Evolutionary conservation across 1,140 invertebrate genomes (phyloP).

Genomic region (Heliconius hermathena): DNA sequence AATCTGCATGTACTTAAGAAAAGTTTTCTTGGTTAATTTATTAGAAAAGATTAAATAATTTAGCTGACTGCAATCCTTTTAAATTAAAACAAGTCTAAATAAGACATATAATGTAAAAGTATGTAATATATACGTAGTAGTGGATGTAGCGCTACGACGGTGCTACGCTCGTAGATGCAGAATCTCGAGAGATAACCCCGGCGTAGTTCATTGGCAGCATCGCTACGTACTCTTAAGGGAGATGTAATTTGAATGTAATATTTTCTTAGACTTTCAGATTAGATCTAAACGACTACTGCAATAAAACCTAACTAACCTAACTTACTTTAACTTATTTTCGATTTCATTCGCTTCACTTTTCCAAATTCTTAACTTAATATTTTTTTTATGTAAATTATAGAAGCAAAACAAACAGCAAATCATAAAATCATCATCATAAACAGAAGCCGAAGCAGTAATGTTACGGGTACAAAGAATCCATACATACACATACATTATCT

Average conservation of each 20-base stretch:
- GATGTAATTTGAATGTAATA: background rate
- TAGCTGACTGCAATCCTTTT: background rate
- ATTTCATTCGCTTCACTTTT: background rate
- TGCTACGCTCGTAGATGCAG: conserved; percentile 23
- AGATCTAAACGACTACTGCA: background rate
- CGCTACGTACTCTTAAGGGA: background rate
- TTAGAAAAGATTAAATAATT: background rate
- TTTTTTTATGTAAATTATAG: background rate
- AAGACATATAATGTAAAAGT: background rate
- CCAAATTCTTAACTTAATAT: no score
- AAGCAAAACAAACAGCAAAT: background rate
- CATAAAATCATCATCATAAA: background rate
- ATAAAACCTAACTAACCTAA: background rate
- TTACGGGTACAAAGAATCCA: background rate
- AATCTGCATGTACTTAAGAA: background rate
- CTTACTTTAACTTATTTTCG: background rate
- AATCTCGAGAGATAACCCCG: conserved; percentile 14
- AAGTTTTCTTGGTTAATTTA: background rate
- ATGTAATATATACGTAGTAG: conserved; percentile 4
- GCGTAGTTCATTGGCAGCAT: conserved; percentile 1
- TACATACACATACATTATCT: background rate
- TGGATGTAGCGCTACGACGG: conserved; percentile 8
- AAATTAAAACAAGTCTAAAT: background rate
- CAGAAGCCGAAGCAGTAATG: background rate
- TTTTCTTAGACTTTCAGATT: background rate